Conservation (phyloP, 1,140 invertebrate species). For the Drosophila sechellia region DNA sequence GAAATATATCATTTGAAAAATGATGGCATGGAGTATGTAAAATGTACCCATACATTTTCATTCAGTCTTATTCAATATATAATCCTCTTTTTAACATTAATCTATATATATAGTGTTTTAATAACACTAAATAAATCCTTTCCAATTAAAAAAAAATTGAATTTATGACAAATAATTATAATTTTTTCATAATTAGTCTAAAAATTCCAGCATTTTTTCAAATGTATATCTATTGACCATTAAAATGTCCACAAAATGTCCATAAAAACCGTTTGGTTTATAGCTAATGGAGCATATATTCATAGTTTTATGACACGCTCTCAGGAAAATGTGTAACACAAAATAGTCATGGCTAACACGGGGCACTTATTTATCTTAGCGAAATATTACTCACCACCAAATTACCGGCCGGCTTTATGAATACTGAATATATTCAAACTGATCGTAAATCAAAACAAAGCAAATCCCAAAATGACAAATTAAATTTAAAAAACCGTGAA, state of each 20-base stretch:
- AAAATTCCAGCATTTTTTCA: no score
- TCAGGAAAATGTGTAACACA: constrained; percentile 3
- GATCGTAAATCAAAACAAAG: constrained; percentile 43
- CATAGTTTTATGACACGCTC: constrained; percentile 49
- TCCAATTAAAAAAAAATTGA: no score
- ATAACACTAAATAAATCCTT: no score
- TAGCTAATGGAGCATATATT: constrained; percentile 43
- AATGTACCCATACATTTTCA: no score
- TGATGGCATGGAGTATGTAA: no score
- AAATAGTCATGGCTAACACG: constrained; percentile 21
- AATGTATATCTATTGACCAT: constrained; percentile 8
- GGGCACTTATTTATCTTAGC: constrained; percentile 9
- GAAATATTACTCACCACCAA: constrained; percentile 63
- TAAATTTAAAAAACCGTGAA: constrained; percentile 21
- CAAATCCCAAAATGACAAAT: constrained; percentile 51
- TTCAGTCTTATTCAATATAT: no score
- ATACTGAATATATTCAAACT: constrained; percentile 9
- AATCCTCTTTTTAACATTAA: not conserved
- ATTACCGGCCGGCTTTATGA: constrained; percentile 71
- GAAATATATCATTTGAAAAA: no score
- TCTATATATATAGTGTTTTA: no score
- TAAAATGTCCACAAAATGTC: constrained; percentile 34
- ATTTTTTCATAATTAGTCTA: no score
- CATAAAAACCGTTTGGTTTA: constrained; percentile 52
- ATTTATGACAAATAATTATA: no score